Conservation (phyloP, 2,113 vertebrate genomes). For the Alligator sinensis region DNA sequence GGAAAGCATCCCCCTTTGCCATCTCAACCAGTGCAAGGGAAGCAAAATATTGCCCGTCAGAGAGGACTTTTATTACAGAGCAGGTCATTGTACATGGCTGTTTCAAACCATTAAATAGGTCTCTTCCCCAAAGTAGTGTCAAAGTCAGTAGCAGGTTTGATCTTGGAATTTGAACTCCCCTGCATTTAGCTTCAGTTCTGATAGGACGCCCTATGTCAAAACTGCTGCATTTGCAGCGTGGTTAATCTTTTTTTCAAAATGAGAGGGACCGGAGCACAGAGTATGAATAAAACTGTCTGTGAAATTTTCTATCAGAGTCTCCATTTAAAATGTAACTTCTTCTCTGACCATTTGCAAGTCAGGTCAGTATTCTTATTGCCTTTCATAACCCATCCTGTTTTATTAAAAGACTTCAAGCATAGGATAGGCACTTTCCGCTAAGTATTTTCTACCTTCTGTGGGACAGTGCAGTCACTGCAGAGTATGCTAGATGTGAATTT, state of each 20-base stretch:
- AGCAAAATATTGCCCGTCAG: not conserved
- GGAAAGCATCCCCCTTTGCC: not conserved
- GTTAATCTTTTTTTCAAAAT: conserved; percentile 5
- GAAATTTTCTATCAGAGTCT: not conserved
- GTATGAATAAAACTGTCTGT: not conserved
- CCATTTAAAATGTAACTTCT: not conserved
- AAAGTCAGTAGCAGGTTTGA: not conserved
- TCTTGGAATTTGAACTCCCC: not conserved
- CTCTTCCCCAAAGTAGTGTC: not conserved
- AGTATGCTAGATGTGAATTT: not conserved
- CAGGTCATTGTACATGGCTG: not conserved
- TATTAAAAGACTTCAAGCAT: not conserved
- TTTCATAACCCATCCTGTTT: not conserved
- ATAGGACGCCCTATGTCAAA: fast-evolving
- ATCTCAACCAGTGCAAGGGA: not conserved
- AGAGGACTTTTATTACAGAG: not conserved
- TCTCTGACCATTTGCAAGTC: not conserved
- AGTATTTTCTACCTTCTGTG: not conserved
- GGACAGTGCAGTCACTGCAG: fast-evolving
- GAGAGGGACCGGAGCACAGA: not conserved
- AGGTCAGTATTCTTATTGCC: not conserved
- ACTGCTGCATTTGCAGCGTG: not conserved
- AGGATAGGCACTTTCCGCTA: not conserved
- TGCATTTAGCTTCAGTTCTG: not conserved
- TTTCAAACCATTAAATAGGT: not conserved